Evolutionary conservation across 2,113 vertebrate species (phyloP).

Genomic region (Stegastes partitus): DNA sequence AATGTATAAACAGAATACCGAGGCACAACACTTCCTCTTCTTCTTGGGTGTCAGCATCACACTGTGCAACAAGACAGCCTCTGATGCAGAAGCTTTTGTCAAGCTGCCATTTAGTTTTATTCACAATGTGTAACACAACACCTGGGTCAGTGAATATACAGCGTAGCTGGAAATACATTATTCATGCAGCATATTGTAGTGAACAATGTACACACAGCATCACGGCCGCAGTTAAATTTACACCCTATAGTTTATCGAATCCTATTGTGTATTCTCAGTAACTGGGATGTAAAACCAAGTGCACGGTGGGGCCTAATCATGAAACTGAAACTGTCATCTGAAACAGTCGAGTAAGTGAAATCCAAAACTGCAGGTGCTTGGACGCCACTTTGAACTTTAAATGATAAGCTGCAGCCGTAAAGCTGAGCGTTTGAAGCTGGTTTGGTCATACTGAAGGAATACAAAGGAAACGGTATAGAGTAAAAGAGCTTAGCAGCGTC

Average conservation of each 20-base stretch:
- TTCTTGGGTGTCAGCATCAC: conserved; percentile 15
- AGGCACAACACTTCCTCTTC: conserved; percentile 27
- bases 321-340: conserved; percentile 68
- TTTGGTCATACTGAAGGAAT: background rate
- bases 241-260: conserved; percentile 16
- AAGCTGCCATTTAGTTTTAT: conserved; percentile 32
- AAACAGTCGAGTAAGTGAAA: conserved; percentile 74
- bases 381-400: conserved; percentile 43
- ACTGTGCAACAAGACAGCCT: conserved; percentile 1
- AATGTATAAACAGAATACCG: background rate
- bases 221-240: conserved; percentile 31
- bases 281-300: conserved; percentile 68
- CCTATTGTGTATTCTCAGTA: conserved; percentile 35
- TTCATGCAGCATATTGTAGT: conserved; percentile 38
- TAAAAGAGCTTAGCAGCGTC: background rate
- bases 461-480: too few species aligned
- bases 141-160: conserved; percentile 14
- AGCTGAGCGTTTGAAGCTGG: conserved; percentile 7
- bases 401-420: conserved; percentile 1
- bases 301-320: conserved; percentile 20
- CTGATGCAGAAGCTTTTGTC: conserved; percentile 15
- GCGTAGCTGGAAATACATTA: conserved; percentile 52
- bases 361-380: conserved; percentile 52
- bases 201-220: conserved; percentile 26
- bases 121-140: conserved; percentile 47